Evolutionary conservation across 2,113 vertebrate genomes (phyloP).

Genomic region (Athene cunicularia): DNA sequence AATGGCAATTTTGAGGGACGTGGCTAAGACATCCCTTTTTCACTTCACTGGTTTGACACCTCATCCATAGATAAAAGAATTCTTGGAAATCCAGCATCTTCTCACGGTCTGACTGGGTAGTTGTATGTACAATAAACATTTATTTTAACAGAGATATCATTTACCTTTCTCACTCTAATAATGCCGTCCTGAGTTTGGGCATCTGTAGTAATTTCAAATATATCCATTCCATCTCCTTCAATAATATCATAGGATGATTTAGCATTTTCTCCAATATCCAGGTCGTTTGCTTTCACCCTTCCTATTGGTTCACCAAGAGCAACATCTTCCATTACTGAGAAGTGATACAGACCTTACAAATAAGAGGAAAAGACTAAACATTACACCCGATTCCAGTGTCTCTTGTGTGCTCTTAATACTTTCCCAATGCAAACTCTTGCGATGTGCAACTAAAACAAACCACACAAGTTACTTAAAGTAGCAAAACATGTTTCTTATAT

Average conservation of each 20-base stretch:
- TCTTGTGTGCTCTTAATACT: neutral
- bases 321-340: conserved; percentile 92
- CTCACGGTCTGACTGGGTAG: neutral
- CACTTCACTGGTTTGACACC: neutral
- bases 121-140: neutral
- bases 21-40: neutral
- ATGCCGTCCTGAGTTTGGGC: conserved; percentile 91
- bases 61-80: neutral
- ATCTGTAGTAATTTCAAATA: conserved; percentile 93
- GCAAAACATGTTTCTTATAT: neutral
- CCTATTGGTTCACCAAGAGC: conserved; percentile 87
- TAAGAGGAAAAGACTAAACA: conserved; percentile 33
- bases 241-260: conserved; percentile 92
- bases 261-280: conserved; percentile 93
- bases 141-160: neutral
- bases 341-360: conserved; percentile 91
- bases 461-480: neutral
- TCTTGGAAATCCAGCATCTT: neutral
- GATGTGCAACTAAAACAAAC: neutral
- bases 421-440: neutral
- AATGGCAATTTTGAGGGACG: neutral
- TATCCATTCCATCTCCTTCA: conserved; percentile 88
- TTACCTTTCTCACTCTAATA: conserved; percentile 91
- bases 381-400: neutral
- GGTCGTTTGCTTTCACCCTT: conserved; percentile 91